phyloP scores from a whole-genome alignment of 2,113 vertebrate genomes.

The Ranitomeya variabilis region DNA sequence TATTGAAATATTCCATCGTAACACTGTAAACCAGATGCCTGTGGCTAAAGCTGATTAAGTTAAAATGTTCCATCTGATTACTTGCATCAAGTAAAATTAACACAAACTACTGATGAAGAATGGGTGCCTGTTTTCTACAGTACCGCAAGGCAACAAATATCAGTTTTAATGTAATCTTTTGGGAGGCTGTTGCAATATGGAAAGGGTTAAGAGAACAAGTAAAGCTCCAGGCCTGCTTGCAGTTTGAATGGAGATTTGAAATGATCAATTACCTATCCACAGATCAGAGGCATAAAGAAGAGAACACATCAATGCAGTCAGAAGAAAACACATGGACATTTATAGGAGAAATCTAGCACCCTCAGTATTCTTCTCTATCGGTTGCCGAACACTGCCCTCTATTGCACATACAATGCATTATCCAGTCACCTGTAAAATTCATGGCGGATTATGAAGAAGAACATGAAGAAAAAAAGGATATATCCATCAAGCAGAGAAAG shows the following conservation, averaged over 20 bases:
- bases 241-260: constrained; percentile 5
- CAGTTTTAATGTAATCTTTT: constrained; percentile 12
- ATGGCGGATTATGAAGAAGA: background rate
- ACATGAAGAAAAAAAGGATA: background rate
- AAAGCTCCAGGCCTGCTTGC: constrained; percentile 12
- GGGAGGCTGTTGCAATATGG: background rate
- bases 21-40: background rate
- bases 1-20: background rate
- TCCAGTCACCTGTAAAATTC: background rate
- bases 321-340: constrained; percentile 21
- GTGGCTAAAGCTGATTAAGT: background rate
- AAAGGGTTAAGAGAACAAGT: constrained; percentile 40
- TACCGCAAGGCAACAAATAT: background rate
- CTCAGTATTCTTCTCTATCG: background rate
- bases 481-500: background rate
- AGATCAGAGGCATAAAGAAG: constrained; percentile 30
- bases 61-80: background rate
- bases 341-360: background rate
- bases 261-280: constrained; percentile 39
- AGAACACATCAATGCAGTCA: constrained; percentile 13
- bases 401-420: background rate
- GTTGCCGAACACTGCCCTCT: constrained; percentile 43
- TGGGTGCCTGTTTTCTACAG: background rate
- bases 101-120: background rate
- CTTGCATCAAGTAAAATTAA: constrained; percentile 10